Percentiles rank a stretch among this genome's conserved stretches.
These are phyloP conservation scores for Tapera naevia DNA, from an alignment of 2,797 vertebrate species.

Conservation along the genomic window DNA sequence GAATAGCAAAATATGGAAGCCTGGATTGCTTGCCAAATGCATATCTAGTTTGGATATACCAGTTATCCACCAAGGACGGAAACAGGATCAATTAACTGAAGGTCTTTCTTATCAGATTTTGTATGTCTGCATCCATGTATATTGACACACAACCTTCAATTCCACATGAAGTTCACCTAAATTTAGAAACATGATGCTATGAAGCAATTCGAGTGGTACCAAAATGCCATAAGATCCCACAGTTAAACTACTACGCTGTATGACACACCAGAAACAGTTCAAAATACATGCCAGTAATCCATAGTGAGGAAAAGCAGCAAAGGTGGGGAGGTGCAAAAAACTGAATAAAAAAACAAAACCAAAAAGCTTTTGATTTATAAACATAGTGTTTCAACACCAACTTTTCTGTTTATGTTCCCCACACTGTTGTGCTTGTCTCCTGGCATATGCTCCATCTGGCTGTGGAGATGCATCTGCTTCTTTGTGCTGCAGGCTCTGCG, in stretches of 20 bases:
- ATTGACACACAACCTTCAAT: not conserved
- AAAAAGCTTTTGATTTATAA: constrained; percentile 51
- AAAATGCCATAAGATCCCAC: not conserved
- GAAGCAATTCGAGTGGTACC: not conserved
- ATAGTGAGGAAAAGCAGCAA: constrained; percentile 29
- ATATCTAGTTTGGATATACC: not conserved
- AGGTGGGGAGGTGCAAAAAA: constrained; percentile 7
- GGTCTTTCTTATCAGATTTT: not conserved
- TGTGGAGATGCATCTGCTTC: not conserved
- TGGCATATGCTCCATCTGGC: constrained; percentile 47
- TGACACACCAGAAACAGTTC: not conserved
- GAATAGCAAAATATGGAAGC: not conserved
- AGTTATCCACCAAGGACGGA: not conserved
- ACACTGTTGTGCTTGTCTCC: constrained; percentile 26
- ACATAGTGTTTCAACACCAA: constrained; percentile 47
- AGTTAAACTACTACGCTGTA: not conserved
- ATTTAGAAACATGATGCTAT: not conserved
- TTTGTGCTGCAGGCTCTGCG: not conserved
- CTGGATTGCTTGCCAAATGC: not conserved
- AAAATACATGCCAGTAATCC: not conserved
- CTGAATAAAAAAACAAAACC: not conserved
- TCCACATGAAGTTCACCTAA: not conserved
- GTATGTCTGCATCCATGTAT: not conserved
- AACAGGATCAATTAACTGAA: not conserved
- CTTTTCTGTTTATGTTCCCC: constrained; percentile 48